Base-by-base conservation (phyloP, 2,113 vertebrate species). In the Xiphophorus maculatus region DNA sequence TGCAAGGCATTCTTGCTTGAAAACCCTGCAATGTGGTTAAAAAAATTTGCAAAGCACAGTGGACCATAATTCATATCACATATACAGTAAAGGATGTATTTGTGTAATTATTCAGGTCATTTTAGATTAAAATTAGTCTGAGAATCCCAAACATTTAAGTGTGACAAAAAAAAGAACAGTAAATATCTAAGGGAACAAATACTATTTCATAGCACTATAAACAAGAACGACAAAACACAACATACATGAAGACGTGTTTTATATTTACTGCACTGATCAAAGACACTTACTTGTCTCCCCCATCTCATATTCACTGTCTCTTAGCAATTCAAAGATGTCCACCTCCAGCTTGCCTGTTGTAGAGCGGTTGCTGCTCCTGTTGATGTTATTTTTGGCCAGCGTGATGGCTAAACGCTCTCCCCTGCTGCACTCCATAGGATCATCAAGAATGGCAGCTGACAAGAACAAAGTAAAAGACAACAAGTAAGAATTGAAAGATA, bases 361-460 rank as follows among this genome's bases (percentile, higher is more conserved):
- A 74, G 92, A 96, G 78, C 97, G 95, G 93, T 99, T 98, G 0
- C 95, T 97, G 32, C 93, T 95, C 1, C 95, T 95, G 91, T 98
- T 99, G 94, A 99, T 98, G 91, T 93, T 96, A 84, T 98, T 96
- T 94, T 97, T 99, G 85, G 97, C 98, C 94, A 99, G 93, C 4
- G 97, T 99, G 94, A 99, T 99, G 94, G 98, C 98, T 85, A 99
- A 93, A 48, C 98, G 94, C 90, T 99, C 98, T 40, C 98, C 98
- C 89, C 98, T 94, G 93, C 97, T 99, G 95, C 98, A 99, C 93
- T 98, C 98, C 98, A 99, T 99, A n/a, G 97, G 98, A 93, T 99
- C 98, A 75, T 99, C 97, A 81, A 99, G 94, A 88, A 99, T 97
- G 89, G 90, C 82, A 65, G 90, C 91, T 91, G 66, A 32, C n/a